Base-by-base conservation (phyloP, 2,888 invertebrate genomes). In the Bellardia bayeri region DNA sequence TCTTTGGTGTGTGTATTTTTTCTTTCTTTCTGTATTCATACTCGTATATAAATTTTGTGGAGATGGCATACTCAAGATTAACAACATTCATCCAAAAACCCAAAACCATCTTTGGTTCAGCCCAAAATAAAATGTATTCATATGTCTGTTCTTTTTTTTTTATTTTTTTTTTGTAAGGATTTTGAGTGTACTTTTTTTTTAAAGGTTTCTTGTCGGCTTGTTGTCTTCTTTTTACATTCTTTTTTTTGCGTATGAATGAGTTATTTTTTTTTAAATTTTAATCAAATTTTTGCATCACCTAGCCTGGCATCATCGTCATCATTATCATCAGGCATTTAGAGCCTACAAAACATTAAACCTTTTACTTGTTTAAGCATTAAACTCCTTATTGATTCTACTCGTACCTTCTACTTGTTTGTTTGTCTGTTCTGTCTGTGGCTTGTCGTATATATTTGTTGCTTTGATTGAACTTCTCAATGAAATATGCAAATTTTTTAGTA, bases 391-490 rank as follows among this genome's bases (percentile, higher is more conserved):
- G 84, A 84, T 80, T 85, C 45, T 68, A 61, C 54, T 76, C 23
- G 51, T 71, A 63, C 74, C 51, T 68, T 85, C 42, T 75, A 23
- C n/a, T 68, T 30, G 6, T 68, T 72, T 54, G 37, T 37, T 33
- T 54, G 68, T 45, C 68, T 84, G 80, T 64, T 68, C 68, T 84
- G 80, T 64, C 63, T 63, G 63, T 74, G 83, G 23, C 61, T 72
- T 68, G 74, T 64, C 51, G 37, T 66, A 82, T 58, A 79, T 49
- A 71, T 74, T 72, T 74, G 76, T 42, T 79, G 75, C 61, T 88
- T 88, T 92, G 91, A 91, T 91, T 92, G 91, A 92, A 91, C 91
- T 92, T 90, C 92, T 92, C 92, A 92, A 92, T 92, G 92, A 92
- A 92, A 92, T 92, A 92, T 92, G 92, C 91, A 92, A 91, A 91